Conservation (phyloP, 2,113 vertebrate species). For the Tympanuchus pallidicinctus region DNA sequence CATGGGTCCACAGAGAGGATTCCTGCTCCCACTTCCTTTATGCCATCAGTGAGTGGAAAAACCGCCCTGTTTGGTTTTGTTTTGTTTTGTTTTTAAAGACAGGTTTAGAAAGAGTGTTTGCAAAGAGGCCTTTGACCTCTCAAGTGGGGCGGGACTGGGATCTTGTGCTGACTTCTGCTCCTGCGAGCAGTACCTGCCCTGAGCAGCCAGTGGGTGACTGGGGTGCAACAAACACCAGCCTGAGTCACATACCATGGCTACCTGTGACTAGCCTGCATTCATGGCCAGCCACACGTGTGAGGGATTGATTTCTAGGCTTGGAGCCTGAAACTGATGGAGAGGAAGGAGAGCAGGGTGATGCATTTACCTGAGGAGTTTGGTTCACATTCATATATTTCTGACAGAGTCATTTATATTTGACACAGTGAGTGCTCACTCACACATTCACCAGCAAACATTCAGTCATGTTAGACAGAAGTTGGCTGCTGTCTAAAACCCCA, state of each 20-base stretch:
- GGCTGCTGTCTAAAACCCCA: neutral
- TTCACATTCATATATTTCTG: neutral
- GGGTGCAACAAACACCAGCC: neutral
- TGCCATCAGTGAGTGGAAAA: neutral
- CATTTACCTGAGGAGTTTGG: neutral
- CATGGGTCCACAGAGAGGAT: neutral
- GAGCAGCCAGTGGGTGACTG: neutral
- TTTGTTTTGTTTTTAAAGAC: neutral
- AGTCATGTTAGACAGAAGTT: neutral
- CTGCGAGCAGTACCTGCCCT: neutral
- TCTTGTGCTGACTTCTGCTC: neutral
- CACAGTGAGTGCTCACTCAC: neutral
- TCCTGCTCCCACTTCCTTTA: neutral
- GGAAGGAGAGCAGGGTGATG: neutral
- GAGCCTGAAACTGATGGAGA: neutral
- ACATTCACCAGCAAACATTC: neutral
- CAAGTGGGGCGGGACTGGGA: neutral
- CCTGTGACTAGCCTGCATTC: neutral
- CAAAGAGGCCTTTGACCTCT: neutral
- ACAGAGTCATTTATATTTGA: neutral
- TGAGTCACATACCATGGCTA: neutral
- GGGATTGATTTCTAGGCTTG: neutral
- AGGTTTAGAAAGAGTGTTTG: neutral
- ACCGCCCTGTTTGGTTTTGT: fast-evolving
- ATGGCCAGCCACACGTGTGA: neutral